phyloP scores from a whole-genome alignment of 1,140 invertebrate genomes.

The Yoshiicerus persimilis region DNA sequence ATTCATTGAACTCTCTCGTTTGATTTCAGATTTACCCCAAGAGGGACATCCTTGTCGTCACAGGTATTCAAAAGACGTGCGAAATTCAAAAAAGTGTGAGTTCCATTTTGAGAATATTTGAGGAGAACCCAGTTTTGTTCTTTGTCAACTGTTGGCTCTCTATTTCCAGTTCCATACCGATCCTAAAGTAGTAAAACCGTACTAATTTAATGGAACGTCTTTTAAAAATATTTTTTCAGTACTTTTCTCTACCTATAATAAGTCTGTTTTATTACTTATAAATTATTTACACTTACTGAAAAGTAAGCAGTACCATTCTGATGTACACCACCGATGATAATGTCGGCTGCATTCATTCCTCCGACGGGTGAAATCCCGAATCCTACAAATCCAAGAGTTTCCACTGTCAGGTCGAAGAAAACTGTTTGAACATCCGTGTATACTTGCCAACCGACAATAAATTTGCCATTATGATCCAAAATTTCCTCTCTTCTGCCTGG shows the following conservation, averaged over 20 bases:
- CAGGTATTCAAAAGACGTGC: background rate
- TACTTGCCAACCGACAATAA: background rate
- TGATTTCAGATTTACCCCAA: background rate
- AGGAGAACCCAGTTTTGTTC: background rate
- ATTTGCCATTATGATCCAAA: background rate
- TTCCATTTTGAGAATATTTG: background rate
- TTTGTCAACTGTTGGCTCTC: background rate
- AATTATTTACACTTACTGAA: background rate
- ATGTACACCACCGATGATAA: background rate
- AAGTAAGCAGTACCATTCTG: background rate
- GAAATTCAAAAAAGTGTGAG: background rate
- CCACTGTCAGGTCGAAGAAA: background rate
- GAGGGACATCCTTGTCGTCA: background rate
- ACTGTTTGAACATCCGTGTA: background rate
- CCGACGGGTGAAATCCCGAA: background rate
- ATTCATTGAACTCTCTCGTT: background rate
- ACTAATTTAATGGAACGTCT: too few relatives aligned
- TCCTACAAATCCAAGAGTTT: background rate
- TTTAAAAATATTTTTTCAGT: too few relatives aligned
- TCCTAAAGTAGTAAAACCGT: background rate
- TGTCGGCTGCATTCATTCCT: background rate
- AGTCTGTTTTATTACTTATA: too few relatives aligned
- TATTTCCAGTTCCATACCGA: background rate
- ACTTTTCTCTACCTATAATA: too few relatives aligned
- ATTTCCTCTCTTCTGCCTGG: background rate